These are phyloP conservation scores for Pristiophorus japonicus DNA, from an alignment of 2,113 vertebrate genomes.

Conservation along the genomic window DNA sequence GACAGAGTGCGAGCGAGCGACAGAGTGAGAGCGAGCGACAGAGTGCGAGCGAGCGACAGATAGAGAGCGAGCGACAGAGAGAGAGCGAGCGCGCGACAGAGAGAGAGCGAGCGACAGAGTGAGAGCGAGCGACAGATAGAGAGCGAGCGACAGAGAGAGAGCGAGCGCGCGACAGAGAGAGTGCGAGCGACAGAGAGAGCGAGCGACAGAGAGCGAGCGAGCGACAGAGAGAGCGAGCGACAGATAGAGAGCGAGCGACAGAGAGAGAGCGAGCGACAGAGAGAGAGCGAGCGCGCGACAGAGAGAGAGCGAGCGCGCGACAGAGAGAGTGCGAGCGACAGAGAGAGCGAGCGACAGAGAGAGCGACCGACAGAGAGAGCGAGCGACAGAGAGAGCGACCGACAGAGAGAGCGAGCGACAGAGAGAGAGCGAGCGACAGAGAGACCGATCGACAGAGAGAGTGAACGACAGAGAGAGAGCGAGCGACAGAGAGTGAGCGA, in stretches of 20 bases:
- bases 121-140: neutral
- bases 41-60: neutral
- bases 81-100: no score
- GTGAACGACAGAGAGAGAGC: no score
- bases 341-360: no score
- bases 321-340: neutral
- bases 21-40: neutral
- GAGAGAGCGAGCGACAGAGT: no score
- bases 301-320: constrained; percentile 11
- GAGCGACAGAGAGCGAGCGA: constrained; percentile 47
- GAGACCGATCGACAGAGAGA: no score
- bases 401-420: neutral
- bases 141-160: neutral
- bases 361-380: neutral
- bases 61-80: neutral
- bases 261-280: neutral
- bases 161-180: no score
- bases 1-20: neutral
- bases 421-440: neutral
- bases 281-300: neutral
- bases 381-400: neutral
- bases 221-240: constrained; percentile 45
- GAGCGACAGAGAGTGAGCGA: neutral
- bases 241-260: constrained; percentile 10
- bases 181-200: neutral